Evolutionary conservation across 2,113 vertebrate species (phyloP).

Genomic region (Tyto alba): DNA sequence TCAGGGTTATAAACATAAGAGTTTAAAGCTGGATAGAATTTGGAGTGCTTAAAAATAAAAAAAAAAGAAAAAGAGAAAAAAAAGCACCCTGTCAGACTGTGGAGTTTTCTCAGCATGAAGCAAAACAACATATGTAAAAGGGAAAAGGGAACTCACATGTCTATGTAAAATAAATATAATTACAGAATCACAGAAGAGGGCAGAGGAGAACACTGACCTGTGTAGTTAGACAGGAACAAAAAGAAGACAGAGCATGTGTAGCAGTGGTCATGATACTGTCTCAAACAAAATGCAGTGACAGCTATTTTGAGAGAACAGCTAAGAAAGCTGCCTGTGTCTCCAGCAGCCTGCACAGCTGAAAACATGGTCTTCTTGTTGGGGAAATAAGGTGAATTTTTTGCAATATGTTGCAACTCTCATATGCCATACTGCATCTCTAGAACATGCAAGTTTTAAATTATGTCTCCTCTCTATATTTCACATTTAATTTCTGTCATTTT

Average conservation of each 20-base stretch:
- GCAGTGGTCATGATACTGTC: not conserved
- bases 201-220: not conserved
- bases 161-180: constrained; percentile 70
- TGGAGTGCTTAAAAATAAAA: constrained; percentile 44
- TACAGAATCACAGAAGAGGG: constrained; percentile 35
- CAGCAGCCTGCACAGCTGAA: constrained; percentile 29
- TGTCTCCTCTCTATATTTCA: not conserved
- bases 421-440: constrained; percentile 11
- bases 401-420: constrained; percentile 48
- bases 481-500: constrained; percentile 25
- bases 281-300: not conserved
- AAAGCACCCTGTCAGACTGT: constrained; percentile 58
- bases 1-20: constrained; percentile 73
- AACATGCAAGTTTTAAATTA: constrained; percentile 32
- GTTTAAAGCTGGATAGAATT: constrained; percentile 75
- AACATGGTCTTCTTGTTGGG: constrained; percentile 5
- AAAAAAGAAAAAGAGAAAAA: not conserved
- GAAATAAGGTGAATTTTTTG: constrained; percentile 39
- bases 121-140: constrained; percentile 73
- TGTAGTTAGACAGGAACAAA: not conserved
- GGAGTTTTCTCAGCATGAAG: constrained; percentile 66
- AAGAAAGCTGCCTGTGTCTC: not conserved
- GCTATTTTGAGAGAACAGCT: not conserved
- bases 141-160: constrained; percentile 6
- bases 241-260: not conserved